Conservation (phyloP, 2,888 invertebrate species). For the Trissonchulus latispiculum region DNA sequence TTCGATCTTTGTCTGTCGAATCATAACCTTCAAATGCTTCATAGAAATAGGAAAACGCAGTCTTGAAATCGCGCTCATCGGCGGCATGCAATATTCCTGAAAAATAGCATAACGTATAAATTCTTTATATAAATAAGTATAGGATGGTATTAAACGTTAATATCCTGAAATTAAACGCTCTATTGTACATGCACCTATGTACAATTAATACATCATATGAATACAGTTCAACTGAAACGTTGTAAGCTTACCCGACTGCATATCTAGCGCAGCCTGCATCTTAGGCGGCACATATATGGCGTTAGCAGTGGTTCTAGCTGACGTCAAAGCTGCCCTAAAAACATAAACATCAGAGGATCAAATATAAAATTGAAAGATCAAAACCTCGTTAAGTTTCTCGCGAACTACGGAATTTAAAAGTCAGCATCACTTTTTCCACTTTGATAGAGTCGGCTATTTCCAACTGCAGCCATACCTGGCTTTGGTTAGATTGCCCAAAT, state of each 20-base stretch:
- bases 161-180: no score
- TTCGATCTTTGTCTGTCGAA: constrained; percentile 71
- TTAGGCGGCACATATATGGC: constrained; percentile 98
- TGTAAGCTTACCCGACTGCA: constrained; percentile 69
- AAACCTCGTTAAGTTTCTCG: no score
- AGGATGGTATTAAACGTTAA: no score
- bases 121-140: no score
- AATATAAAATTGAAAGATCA: constrained; percentile 19
- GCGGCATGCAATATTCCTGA: constrained; percentile 84
- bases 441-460: no score
- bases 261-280: constrained; percentile 90
- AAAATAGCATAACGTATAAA: constrained; percentile 19
- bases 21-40: constrained; percentile 99
- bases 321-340: constrained; percentile 74
- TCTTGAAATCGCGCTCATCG: constrained; percentile 99
- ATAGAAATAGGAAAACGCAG: constrained; percentile 98
- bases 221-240: no score
- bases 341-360: constrained; percentile 10
- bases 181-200: no score
- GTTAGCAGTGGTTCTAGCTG: constrained; percentile 98
- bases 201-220: no score
- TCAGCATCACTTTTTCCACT: no score
- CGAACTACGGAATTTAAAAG: no score
- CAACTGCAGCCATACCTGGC: no score
- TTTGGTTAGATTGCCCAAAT: constrained; percentile 88